Conservation (phyloP, 2,797 vertebrate species). For the Novumbra hubbsi region DNA sequence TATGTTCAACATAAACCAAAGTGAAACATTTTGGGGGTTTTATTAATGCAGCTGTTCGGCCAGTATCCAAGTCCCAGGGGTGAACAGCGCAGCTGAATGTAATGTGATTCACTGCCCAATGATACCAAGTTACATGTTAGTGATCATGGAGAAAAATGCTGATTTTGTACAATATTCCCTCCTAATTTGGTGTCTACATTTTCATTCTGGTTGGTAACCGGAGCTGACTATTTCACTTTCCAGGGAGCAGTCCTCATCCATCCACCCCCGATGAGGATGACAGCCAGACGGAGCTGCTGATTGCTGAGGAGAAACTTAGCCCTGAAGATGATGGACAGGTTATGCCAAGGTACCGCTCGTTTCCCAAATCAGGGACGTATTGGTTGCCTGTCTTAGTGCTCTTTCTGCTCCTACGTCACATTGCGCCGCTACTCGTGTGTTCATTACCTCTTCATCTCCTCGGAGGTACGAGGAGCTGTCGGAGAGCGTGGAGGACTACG, state of each 20-base stretch:
- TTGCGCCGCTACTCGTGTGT: not conserved
- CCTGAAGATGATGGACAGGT: slow-evolving; percentile 94
- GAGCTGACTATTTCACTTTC: slow-evolving; percentile 2
- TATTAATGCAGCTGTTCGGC: too few species aligned
- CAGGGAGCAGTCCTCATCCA: slow-evolving; percentile 96
- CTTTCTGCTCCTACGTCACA: not conserved
- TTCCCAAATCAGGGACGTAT: not conserved
- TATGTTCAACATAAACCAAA: too few species aligned
- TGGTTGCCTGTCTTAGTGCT: not conserved
- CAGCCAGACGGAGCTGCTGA: slow-evolving; percentile 91
- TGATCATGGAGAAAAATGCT: too few species aligned
- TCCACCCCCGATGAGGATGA: slow-evolving; percentile 95
- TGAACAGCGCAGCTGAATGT: too few species aligned
- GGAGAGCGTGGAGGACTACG: slow-evolving; percentile 96
- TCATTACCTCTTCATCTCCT: not conserved
- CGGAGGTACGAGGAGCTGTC: slow-evolving; percentile 91
- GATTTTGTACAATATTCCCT: too few species aligned
- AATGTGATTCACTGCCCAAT: too few species aligned
- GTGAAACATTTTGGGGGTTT: too few species aligned
- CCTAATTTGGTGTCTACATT: too few species aligned
- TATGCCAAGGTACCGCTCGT: slow-evolving; percentile 85
- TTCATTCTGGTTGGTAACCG: not conserved
- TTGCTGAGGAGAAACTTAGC: slow-evolving; percentile 97
- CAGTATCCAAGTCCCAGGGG: too few species aligned
- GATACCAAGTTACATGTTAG: too few species aligned